Evolutionary conservation across 2,113 vertebrate genomes (phyloP).

Genomic region (Campylomormyrus tamandua): DNA sequence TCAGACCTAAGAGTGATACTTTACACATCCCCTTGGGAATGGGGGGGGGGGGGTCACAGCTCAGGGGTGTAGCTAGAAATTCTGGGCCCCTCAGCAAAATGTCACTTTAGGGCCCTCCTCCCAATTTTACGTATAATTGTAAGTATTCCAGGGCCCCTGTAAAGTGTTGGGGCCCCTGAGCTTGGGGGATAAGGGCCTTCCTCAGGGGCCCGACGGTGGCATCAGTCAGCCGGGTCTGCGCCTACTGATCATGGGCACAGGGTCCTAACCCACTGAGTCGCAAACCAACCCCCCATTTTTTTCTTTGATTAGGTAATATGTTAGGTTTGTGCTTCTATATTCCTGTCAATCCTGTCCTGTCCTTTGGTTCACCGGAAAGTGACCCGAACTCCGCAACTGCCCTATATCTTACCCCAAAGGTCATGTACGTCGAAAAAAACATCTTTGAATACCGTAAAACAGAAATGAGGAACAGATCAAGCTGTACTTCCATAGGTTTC

Average conservation of each 20-base stretch:
- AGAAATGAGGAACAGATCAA: not conserved
- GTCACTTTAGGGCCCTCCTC: not conserved
- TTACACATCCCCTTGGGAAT: not conserved
- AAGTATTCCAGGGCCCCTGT: not conserved
- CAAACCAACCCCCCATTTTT: not conserved
- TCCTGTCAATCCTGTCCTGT: not conserved
- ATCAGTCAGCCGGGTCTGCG: not conserved
- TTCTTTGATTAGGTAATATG: not conserved
- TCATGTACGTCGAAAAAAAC: not conserved
- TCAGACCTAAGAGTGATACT: not conserved
- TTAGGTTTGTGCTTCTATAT: not conserved
- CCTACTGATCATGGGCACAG: not conserved
- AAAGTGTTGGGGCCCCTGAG: not conserved
- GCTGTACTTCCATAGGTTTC: not conserved
- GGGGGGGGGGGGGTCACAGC: not conserved
- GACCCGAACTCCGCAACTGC: not conserved
- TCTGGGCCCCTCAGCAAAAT: not conserved
- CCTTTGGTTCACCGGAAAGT: not conserved
- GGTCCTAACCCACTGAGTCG: not conserved
- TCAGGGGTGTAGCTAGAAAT: not conserved
- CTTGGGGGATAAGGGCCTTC: not conserved
- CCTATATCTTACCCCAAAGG: not conserved
- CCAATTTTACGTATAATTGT: not conserved
- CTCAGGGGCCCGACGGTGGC: not conserved
- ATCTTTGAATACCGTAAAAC: not conserved